A percentile compares a stretch with the other conserved stretches of the same genome.
Conservation (phyloP, 2,888 invertebrate genomes). For the Adineta ricciae region DNA sequence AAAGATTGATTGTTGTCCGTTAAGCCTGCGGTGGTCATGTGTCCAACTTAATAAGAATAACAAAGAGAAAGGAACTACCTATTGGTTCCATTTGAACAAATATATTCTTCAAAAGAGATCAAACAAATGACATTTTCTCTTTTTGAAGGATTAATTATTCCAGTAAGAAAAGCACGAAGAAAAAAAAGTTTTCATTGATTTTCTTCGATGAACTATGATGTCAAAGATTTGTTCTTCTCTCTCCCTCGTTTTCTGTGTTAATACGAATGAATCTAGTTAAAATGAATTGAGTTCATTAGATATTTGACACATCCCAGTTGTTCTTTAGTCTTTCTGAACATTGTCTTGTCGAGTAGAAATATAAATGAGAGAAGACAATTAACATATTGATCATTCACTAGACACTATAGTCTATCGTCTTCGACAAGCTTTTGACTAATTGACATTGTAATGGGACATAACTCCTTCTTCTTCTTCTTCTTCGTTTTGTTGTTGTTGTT, state of each 20-base stretch:
- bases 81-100: not conserved
- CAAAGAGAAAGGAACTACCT: not conserved
- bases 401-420: not conserved
- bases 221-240: not conserved
- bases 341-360: conserved; percentile 5
- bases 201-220: not conserved
- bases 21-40: not conserved
- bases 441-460: not conserved
- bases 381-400: conserved; percentile 8
- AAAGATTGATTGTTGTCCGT: not conserved
- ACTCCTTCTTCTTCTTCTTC: not conserved
- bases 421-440: not conserved
- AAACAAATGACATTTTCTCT: not conserved
- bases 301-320: conserved; percentile 5
- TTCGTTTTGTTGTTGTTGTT: not conserved
- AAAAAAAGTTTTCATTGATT: not conserved
- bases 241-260: not conserved
- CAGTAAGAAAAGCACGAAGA: not conserved
- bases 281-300: conserved; percentile 8
- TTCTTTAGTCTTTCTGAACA: not conserved
- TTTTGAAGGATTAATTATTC: not conserved
- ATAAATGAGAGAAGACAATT: not conserved
- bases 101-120: not conserved
- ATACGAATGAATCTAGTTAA: not conserved
- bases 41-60: not conserved